Evolutionary conservation across 30 jellyfish, hydroid and myxozoan genomes (phyloP).

Genomic region (Hydractinia echinata): DNA sequence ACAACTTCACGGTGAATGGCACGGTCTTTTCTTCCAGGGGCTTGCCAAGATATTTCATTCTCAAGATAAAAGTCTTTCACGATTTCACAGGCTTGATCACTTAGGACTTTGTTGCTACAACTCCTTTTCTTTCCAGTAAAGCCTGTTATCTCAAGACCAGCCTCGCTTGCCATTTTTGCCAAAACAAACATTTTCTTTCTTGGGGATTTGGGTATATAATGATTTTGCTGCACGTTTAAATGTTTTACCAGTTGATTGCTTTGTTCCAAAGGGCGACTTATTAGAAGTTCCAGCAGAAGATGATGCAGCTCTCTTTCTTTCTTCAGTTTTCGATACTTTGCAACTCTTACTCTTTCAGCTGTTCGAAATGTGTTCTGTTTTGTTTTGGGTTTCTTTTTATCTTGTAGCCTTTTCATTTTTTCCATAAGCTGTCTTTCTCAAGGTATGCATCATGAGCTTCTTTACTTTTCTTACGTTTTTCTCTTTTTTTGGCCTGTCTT

Average conservation of each 20-base stretch:
- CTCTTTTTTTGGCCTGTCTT: constrained; percentile 7
- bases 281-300: constrained; percentile 9
- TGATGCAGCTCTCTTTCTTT: constrained; percentile 27
- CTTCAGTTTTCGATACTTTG: neutral
- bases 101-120: constrained; percentile 21
- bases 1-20: constrained; percentile 23
- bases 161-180: constrained; percentile 36
- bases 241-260: constrained; percentile 12
- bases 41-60: constrained; percentile 34
- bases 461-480: constrained; percentile 11
- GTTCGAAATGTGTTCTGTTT: constrained; percentile 9
- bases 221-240: constrained; percentile 9
- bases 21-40: constrained; percentile 27
- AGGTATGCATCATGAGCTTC: constrained; percentile 26
- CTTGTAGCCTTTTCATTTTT: constrained; percentile 27
- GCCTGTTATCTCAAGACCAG: constrained; percentile 29
- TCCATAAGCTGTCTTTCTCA: constrained; percentile 27
- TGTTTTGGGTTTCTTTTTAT: constrained; percentile 25
- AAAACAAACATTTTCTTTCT: constrained; percentile 24
- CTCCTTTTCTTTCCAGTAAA: constrained; percentile 25
- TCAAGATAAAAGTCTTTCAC: constrained; percentile 30
- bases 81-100: constrained; percentile 22
- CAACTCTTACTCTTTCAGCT: constrained; percentile 41
- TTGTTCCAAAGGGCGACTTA: constrained; percentile 31
- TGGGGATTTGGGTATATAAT: constrained; percentile 16